phyloP scores from a whole-genome alignment of 2,797 vertebrate genomes.

The Gephyroberyx darwinii region DNA sequence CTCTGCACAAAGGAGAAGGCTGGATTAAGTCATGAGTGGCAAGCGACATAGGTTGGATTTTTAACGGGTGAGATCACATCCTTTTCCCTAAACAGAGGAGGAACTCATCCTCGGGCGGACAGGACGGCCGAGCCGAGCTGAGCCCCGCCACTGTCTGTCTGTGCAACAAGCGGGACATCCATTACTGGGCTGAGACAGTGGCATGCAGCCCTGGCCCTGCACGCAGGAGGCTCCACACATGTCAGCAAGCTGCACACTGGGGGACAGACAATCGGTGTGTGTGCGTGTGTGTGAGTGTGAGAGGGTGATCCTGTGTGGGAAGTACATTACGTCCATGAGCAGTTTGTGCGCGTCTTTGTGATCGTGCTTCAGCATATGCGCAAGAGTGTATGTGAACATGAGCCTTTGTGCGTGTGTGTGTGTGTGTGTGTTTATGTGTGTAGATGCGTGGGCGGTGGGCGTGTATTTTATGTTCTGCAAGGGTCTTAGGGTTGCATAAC shows the following conservation, averaged over 20 bases:
- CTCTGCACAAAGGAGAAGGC: constrained; percentile 83
- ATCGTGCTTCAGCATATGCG: background rate
- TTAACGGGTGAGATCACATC: constrained; percentile 92
- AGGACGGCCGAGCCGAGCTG: constrained; percentile 56
- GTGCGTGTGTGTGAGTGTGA: background rate
- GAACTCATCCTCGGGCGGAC: constrained; percentile 82
- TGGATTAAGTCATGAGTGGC: constrained; percentile 88
- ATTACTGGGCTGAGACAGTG: constrained; percentile 68
- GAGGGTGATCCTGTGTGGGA: constrained; percentile 37
- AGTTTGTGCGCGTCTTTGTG: constrained; percentile 6
- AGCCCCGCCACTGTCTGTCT: constrained; percentile 63
- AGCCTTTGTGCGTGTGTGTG: background rate
- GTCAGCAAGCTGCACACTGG: constrained; percentile 65
- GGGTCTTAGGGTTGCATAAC: background rate
- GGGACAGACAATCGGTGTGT: constrained; percentile 54
- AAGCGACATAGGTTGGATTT: constrained; percentile 92
- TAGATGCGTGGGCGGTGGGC: background rate
- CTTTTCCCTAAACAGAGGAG: constrained; percentile 86
- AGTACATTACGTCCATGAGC: constrained; percentile 9
- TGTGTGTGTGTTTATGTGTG: background rate
- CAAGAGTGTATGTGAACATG: background rate
- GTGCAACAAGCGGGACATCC: constrained; percentile 66
- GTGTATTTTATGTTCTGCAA: background rate
- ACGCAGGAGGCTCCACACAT: constrained; percentile 64
- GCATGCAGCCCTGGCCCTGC: constrained; percentile 61